phyloP scores from a whole-genome alignment of 2,797 vertebrate species.

The Microhierax caerulescens region DNA sequence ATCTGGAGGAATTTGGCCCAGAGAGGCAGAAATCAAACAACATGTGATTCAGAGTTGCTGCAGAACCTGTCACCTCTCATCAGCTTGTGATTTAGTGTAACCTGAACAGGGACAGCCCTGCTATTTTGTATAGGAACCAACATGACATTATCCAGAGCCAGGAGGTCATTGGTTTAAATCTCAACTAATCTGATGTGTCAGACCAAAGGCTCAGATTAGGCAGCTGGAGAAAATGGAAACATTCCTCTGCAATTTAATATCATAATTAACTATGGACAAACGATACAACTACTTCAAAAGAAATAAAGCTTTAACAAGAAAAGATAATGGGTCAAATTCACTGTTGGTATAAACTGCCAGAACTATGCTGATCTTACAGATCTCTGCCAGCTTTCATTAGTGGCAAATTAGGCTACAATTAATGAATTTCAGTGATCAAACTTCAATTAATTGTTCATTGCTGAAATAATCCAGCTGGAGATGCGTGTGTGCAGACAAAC shows the following conservation, averaged over 20 bases:
- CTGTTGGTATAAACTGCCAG: slow-evolving; percentile 35
- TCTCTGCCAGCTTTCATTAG: slow-evolving; percentile 49
- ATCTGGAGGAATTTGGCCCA: slow-evolving; percentile 52
- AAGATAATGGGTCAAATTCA: slow-evolving; percentile 57
- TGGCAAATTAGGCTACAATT: slow-evolving; percentile 57
- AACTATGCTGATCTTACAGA: background rate
- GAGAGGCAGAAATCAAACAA: slow-evolving; percentile 61
- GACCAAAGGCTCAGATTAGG: slow-evolving; percentile 71
- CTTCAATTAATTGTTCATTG: slow-evolving; percentile 36
- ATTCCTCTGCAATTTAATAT: slow-evolving; percentile 70
- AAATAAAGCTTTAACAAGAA: slow-evolving; percentile 55
- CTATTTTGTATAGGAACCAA: slow-evolving; percentile 58
- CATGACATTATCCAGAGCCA: slow-evolving; percentile 69
- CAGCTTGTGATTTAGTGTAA: slow-evolving; percentile 69
- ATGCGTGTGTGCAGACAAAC: background rate
- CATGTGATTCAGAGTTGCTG: slow-evolving; percentile 46
- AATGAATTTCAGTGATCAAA: slow-evolving; percentile 63
- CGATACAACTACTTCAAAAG: slow-evolving; percentile 45
- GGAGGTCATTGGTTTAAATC: slow-evolving; percentile 71
- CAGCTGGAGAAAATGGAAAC: slow-evolving; percentile 57
- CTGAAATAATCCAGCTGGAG: slow-evolving; percentile 48
- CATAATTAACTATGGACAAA: slow-evolving; percentile 68
- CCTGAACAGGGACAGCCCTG: slow-evolving; percentile 47
- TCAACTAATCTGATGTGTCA: slow-evolving; percentile 73
- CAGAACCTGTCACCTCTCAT: slow-evolving; percentile 60